Conservation (phyloP, 2,888 invertebrate genomes). For the Chironomus tentans region DNA sequence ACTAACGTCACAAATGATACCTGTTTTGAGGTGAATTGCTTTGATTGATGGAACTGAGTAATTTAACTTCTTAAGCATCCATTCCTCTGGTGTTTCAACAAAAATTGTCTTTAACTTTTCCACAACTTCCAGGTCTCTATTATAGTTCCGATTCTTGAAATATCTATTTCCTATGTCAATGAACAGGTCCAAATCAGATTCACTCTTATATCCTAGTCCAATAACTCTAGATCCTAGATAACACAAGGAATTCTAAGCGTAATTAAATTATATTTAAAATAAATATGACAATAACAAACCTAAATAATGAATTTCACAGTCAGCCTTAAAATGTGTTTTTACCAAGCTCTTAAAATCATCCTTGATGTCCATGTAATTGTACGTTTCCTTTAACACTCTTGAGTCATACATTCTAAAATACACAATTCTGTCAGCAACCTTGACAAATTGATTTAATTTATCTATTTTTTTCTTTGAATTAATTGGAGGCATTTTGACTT, state of each 20-base stretch:
- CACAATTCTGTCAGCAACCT: neutral
- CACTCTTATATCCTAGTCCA: neutral
- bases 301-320: neutral
- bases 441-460: neutral
- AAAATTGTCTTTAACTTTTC: neutral
- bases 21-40: neutral
- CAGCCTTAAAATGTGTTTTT: neutral
- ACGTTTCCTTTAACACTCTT: neutral
- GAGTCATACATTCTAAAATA: neutral
- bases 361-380: neutral
- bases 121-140: neutral
- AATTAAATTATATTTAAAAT: too few relatives aligned
- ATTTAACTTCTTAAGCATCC: neutral
- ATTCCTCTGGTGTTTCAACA: neutral
- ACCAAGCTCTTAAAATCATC: neutral
- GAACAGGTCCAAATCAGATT: neutral
- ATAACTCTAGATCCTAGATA: neutral
- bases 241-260: too few relatives aligned
- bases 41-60: neutral
- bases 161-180: neutral
- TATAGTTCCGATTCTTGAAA: neutral
- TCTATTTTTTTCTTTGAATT: neutral
- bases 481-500: too few relatives aligned
- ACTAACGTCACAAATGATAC: neutral
- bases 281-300: too few relatives aligned